phyloP scores from a whole-genome alignment of 2,113 vertebrate genomes.

The Motacilla alba region DNA sequence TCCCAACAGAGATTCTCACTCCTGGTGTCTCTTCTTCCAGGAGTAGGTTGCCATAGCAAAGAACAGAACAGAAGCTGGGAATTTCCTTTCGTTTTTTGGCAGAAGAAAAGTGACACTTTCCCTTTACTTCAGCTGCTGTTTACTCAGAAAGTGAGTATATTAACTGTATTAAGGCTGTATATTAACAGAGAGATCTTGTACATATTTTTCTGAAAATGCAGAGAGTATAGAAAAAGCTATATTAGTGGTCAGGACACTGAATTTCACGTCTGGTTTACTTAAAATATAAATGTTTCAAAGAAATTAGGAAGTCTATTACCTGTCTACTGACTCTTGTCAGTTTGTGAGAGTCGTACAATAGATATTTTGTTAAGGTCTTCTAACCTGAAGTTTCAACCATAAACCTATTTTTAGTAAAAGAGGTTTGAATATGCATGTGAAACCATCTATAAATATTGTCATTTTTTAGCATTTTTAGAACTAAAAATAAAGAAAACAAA shows the following conservation, averaged over 20 bases:
- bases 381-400: neutral
- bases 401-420: neutral
- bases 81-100: constrained; percentile 14
- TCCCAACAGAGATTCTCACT: neutral
- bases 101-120: constrained; percentile 6
- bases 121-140: neutral
- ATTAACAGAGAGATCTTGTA: neutral
- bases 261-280: neutral
- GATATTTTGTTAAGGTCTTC: neutral
- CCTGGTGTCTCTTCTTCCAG: neutral
- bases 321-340: neutral
- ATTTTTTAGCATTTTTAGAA: neutral
- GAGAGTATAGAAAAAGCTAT: neutral
- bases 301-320: neutral
- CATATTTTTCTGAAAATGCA: neutral
- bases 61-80: neutral
- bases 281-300: neutral
- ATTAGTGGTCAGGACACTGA: neutral
- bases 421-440: constrained; percentile 2
- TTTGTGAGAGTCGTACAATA: neutral
- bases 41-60: neutral
- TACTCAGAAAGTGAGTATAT: neutral
- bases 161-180: neutral
- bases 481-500: constrained; percentile 33
- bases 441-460: neutral